Evolutionary conservation across 2,113 vertebrate species (phyloP).

Genomic region (Promerops cafer): DNA sequence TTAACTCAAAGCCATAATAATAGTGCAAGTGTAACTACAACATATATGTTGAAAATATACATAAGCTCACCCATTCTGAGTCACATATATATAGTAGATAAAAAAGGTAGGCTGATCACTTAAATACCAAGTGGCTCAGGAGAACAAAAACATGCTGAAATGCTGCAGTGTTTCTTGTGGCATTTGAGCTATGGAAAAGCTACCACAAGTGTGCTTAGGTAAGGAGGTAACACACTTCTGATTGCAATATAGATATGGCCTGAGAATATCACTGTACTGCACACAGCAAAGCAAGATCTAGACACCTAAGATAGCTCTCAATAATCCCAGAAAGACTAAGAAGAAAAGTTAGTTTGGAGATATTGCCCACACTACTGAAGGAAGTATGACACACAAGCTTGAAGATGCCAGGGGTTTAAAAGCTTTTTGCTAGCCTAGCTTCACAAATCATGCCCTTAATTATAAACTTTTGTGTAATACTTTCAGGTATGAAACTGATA

Average conservation of each 20-base stretch:
- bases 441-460: not conserved
- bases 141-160: not conserved
- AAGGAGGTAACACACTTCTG: not conserved
- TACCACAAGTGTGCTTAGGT: not conserved
- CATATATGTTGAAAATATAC: not conserved
- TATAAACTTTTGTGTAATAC: slow-evolving; percentile 4
- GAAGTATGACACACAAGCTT: not conserved
- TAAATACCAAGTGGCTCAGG: not conserved
- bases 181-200: not conserved
- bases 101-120: not conserved
- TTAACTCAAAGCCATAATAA: not conserved
- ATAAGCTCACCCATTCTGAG: not conserved
- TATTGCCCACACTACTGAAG: not conserved
- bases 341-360: not conserved
- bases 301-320: not conserved
- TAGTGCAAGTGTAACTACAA: not conserved
- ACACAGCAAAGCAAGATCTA: not conserved
- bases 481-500: not conserved
- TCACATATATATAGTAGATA: not conserved
- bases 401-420: not conserved
- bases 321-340: not conserved
- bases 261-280: not conserved
- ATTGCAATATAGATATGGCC: not conserved
- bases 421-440: not conserved
- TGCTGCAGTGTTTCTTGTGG: not conserved